phyloP scores from a whole-genome alignment of 2,797 vertebrate genomes.

The Emys orbicularis region DNA sequence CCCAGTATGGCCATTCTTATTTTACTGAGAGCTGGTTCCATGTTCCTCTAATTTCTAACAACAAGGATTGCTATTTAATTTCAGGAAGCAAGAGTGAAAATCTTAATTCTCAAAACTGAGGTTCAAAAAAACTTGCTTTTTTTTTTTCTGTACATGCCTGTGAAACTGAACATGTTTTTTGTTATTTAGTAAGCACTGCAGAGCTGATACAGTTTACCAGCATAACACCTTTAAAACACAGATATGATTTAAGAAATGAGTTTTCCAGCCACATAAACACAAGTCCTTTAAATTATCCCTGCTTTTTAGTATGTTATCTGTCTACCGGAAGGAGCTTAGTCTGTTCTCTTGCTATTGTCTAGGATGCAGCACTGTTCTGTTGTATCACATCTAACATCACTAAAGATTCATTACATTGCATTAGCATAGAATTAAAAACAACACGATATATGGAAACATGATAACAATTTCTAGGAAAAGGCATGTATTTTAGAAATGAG shows the following conservation, averaged over 20 bases:
- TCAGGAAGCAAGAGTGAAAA: not conserved
- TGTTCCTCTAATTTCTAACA: not conserved
- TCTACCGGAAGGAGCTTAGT: conserved; percentile 35
- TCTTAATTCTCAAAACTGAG: not conserved
- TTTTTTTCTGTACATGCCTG: not conserved
- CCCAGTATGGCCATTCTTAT: not conserved
- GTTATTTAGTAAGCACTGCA: accelerated
- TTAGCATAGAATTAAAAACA: conserved; percentile 20
- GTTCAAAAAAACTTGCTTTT: not conserved
- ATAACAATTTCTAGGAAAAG: not conserved
- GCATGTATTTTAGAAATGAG: not conserved
- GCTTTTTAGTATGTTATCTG: not conserved
- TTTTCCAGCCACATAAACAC: not conserved
- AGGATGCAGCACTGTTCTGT: not conserved
- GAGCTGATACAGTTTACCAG: not conserved
- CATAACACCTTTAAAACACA: conserved; percentile 11
- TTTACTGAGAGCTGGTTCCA: not conserved
- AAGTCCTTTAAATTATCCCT: not conserved
- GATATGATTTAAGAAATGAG: not conserved
- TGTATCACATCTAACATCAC: not conserved
- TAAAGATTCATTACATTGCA: not conserved
- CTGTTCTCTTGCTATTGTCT: not conserved
- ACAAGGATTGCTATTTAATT: not conserved
- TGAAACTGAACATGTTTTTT: not conserved
- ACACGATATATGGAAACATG: not conserved